Percentiles rank a stretch among this genome's conserved stretches.
Conservation (phyloP, 2,888 invertebrate species). For the Rhyacophila evoluta region DNA sequence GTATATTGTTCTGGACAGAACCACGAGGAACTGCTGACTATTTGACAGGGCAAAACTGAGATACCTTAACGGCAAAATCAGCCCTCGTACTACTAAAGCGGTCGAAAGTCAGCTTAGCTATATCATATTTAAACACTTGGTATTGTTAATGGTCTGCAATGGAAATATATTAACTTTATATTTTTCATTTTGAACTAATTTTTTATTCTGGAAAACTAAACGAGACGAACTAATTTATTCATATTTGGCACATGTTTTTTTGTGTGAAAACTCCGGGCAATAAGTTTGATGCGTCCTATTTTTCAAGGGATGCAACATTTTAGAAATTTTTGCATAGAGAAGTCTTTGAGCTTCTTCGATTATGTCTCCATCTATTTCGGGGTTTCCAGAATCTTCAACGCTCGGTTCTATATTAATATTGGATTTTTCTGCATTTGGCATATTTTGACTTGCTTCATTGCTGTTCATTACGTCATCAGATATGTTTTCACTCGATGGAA, state of each 20-base stretch:
- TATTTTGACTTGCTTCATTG: neutral
- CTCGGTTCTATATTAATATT: neutral
- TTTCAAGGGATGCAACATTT: constrained; percentile 31
- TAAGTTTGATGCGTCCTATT: neutral
- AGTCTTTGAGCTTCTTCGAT: constrained; percentile 1
- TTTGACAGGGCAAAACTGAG: no score
- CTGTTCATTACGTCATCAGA: constrained; percentile 18
- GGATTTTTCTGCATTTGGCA: neutral
- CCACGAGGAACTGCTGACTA: no score
- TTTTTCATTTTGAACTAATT: no score
- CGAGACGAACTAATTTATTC: neutral
- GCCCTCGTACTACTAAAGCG: no score
- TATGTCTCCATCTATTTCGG: neutral
- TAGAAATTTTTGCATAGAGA: constrained; percentile 29
- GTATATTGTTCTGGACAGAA: no score
- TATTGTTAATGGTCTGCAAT: no score
- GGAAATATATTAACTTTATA: no score
- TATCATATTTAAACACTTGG: no score
- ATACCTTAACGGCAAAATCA: no score
- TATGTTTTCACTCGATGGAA: constrained; percentile 6
- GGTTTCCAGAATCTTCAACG: neutral
- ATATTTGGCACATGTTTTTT: constrained; percentile 58
- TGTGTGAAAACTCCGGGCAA: neutral
- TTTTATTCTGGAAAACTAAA: no score
- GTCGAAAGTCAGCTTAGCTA: no score